Percentiles rank a stretch among this genome's conserved stretches.
Conservation (phyloP, 2,888 invertebrate genomes). For the Xylota segnis region DNA sequence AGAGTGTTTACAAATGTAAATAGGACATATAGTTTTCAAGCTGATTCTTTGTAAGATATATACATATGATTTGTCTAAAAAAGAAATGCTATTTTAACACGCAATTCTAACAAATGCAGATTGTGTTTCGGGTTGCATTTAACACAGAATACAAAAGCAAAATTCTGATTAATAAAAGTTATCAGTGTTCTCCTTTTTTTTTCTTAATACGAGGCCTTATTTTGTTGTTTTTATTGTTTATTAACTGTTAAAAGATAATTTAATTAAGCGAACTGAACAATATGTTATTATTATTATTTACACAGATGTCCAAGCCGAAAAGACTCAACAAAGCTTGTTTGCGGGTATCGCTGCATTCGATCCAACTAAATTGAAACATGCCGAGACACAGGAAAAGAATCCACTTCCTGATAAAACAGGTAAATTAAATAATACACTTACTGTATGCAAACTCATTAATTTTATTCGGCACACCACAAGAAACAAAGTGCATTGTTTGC, state of each 20-base stretch:
- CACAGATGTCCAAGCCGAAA: conserved; percentile 94
- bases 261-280: not conserved
- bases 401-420: conserved; percentile 97
- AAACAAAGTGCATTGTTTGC: too few relatives aligned
- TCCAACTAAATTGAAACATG: conserved; percentile 93
- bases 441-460: not conserved
- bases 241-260: not conserved
- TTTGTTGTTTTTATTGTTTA: conserved; percentile 4
- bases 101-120: not conserved
- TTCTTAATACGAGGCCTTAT: conserved; percentile 1
- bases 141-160: not conserved
- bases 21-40: conserved; percentile 10
- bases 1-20: conserved; percentile 26
- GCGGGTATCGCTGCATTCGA: conserved; percentile 95
- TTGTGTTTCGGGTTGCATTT: conserved; percentile 4
- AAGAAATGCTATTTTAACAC: conserved; percentile 6
- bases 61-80: conserved; percentile 31
- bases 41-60: conserved; percentile 35
- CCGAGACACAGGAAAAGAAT: conserved; percentile 96
- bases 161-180: not conserved
- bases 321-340: conserved; percentile 92
- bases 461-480: too few relatives aligned
- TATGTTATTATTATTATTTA: not conserved
- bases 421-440: conserved; percentile 83
- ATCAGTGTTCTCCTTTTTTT: not conserved